Evolutionary conservation across 2,113 vertebrate genomes (phyloP), one percentile per base, ranked within the genome.

Genomic region (Dicaeum eximium): DNA sequence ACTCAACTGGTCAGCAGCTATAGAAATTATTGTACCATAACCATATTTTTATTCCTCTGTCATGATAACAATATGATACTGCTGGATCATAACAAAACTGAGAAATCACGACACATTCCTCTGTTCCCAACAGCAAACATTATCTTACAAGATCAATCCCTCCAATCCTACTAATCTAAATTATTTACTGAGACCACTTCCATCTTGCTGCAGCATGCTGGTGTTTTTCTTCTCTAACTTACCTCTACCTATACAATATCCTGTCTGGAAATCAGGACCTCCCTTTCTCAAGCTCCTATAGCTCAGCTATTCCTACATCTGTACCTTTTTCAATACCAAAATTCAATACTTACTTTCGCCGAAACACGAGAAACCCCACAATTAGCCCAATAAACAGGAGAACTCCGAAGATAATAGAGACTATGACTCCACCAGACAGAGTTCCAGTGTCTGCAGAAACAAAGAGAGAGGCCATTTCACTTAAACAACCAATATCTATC

Each of bases 371-470:
- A 70, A 97, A 33, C 58, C 98, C 98, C 3, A 95, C 12, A 77
- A 97, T 33, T 71, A 98, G 85, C 9, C 90, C 98, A 44, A 96
- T 2, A 17, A 93, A 97, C 4, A 98, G 90, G 9, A 98, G 71
- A 87, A 98, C 24, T 88, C 98, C 98, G 0, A 98, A 98, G 89
- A 97, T 40, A 78, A 98, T 90, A 51, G 97, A 96, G 47, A 98
- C 97, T 8, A 97, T 92, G 88, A 98, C 97, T 60, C 98, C 98
- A 89, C 97, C 97, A 11, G 97, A 97, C 42, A 97, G 93, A 82
- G 84, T 75, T 82, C 95, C 97, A 0, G 96, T 86, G 78, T 94
- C 98, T 98, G 95, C 10, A 86, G 84, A 74, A 91, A 90, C 27
- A 91, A 23, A 61, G 22, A 74, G 38, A 93, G 74, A 96, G 51